These are phyloP conservation scores for Macquaria australasica DNA, from an alignment of 2,113 vertebrate species.

Conservation along the genomic window DNA sequence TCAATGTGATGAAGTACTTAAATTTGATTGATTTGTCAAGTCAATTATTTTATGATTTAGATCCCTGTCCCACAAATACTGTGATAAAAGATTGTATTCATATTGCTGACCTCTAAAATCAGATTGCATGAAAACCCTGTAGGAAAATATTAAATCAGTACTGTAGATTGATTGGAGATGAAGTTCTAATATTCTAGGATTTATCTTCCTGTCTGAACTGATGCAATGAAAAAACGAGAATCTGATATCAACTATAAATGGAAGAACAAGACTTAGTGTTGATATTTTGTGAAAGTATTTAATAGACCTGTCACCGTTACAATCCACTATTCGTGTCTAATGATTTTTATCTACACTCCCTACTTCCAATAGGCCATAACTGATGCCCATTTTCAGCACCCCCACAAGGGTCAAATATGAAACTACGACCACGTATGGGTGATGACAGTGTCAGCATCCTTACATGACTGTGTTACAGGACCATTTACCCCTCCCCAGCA, in stretches of 20 bases:
- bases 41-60: background rate
- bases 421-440: background rate
- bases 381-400: background rate
- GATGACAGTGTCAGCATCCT: slow-evolving; percentile 24
- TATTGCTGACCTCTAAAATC: background rate
- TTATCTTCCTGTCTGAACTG: background rate
- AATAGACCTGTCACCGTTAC: background rate
- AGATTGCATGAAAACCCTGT: background rate
- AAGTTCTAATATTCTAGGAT: background rate
- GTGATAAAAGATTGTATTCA: background rate
- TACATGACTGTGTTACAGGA: slow-evolving; percentile 37
- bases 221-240: background rate
- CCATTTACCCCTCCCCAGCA: slow-evolving; percentile 33
- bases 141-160: background rate
- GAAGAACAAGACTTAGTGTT: background rate
- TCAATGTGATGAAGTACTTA: slow-evolving; percentile 5
- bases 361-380: background rate
- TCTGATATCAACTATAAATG: background rate
- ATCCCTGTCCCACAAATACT: background rate
- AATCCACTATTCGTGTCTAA: background rate
- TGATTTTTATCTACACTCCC: background rate
- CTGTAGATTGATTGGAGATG: background rate
- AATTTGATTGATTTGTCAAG: background rate
- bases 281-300: background rate
- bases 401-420: background rate